Evolutionary conservation across 2,888 invertebrate species (phyloP).

Genomic region (Cryptosula pallasiana): DNA sequence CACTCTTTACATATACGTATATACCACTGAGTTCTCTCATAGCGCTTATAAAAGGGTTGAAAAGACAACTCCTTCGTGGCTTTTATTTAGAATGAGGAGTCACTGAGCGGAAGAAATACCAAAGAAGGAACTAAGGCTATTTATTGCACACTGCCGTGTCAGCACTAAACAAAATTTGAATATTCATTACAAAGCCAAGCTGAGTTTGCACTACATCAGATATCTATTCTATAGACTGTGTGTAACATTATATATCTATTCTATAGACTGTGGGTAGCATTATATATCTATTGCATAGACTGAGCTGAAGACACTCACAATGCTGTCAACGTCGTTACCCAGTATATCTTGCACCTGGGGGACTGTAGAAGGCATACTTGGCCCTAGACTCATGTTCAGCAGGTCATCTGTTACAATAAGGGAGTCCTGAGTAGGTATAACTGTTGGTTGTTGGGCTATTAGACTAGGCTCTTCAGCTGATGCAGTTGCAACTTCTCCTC

Average conservation of each 20-base stretch:
- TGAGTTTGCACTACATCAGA: no score
- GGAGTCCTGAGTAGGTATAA: slow-evolving; percentile 77
- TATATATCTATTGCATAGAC: background rate
- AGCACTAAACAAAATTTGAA: no score
- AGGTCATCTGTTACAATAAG: slow-evolving; percentile 80
- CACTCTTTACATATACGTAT: no score
- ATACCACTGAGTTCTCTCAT: no score
- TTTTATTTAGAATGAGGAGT: no score
- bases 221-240: background rate
- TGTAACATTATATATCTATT: background rate
- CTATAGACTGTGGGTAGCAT: background rate
- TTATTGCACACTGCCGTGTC: no score
- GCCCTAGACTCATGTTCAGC: slow-evolving; percentile 88
- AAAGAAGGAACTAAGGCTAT: no score
- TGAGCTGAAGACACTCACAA: slow-evolving; percentile 57
- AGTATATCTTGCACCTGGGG: slow-evolving; percentile 60
- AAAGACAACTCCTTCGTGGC: no score
- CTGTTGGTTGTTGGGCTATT: slow-evolving; percentile 54
- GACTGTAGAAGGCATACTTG: slow-evolving; percentile 30
- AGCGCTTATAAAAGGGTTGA: no score
- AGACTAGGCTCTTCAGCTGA: slow-evolving; percentile 32
- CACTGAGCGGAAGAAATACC: no score
- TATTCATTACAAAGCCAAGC: no score
- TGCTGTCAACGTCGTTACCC: slow-evolving; percentile 81
- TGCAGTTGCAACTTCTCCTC: slow-evolving; percentile 33